These are phyloP conservation scores for Pangasius larnaudii DNA, from an alignment of 2,797 vertebrate species.

Conservation along the genomic window DNA sequence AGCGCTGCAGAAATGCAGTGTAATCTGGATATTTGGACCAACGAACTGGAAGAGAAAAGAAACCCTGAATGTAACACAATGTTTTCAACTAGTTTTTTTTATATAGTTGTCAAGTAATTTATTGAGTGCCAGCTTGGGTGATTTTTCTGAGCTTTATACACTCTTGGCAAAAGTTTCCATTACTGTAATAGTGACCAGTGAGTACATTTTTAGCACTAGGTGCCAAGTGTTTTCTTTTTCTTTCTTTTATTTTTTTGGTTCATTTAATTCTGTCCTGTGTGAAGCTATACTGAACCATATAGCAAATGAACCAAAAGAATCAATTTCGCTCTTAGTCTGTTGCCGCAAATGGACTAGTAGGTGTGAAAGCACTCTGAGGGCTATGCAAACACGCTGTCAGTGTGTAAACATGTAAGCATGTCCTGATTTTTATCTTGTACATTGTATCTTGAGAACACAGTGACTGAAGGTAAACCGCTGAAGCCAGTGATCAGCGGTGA, in stretches of 20 bases:
- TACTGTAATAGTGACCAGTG: background rate
- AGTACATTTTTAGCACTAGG: background rate
- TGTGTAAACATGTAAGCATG: background rate
- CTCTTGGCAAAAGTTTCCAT: background rate
- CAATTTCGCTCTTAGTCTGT: background rate
- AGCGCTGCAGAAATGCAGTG: background rate
- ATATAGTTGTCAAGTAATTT: too few relatives aligned
- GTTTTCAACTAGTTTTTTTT: background rate
- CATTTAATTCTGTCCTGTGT: background rate
- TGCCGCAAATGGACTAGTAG: background rate
- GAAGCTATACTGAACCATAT: background rate
- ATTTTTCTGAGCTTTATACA: background rate
- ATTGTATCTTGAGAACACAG: background rate
- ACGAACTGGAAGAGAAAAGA: background rate
- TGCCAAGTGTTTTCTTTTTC: background rate
- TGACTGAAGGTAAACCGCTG: background rate
- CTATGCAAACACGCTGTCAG: background rate
- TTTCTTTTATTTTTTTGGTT: background rate
- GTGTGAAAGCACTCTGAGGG: background rate
- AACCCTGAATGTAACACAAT: background rate
- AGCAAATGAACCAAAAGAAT: background rate
- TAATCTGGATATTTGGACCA: background rate
- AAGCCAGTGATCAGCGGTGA: background rate
- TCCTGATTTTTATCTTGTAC: conserved; percentile 3
- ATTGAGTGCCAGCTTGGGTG: background rate